Conservation (phyloP, 2,797 vertebrate species). For the Botia kubotai region DNA sequence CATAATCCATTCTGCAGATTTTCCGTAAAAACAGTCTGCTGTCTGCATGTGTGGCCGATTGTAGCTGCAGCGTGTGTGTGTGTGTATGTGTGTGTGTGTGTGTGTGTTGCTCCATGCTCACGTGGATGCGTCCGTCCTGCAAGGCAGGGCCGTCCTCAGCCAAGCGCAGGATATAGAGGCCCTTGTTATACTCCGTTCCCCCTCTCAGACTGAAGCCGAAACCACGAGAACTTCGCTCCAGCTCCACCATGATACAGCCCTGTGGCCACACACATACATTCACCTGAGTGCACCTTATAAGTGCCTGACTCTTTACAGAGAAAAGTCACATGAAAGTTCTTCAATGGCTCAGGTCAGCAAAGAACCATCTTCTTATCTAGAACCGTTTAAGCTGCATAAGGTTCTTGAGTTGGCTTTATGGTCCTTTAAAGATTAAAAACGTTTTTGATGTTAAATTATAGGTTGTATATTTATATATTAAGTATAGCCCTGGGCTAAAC, state of each 20-base stretch:
- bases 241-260: slow-evolving; percentile 90
- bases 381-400: not conserved
- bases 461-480: not conserved
- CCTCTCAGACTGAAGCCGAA: slow-evolving; percentile 98
- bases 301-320: not conserved
- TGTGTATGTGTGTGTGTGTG: not conserved
- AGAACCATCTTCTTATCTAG: not conserved
- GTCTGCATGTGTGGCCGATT: not conserved
- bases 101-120: slow-evolving; percentile 72
- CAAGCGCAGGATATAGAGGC: slow-evolving; percentile 93
- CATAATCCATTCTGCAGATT: not conserved
- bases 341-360: not conserved
- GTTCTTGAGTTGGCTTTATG: not conserved
- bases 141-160: slow-evolving; percentile 94
- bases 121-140: slow-evolving; percentile 91
- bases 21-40: not conserved
- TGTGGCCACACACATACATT: slow-evolving; percentile 56
- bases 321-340: not conserved
- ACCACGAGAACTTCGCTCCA: slow-evolving; percentile 89
- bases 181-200: slow-evolving; percentile 99
- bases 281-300: not conserved
- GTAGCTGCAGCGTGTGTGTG: not conserved
- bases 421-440: not conserved
- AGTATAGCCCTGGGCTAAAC: not conserved
- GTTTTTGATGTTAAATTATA: not conserved